These are phyloP conservation scores for Cistogaster globosa DNA, from an alignment of 2,888 invertebrate genomes.

Conservation along the genomic window DNA sequence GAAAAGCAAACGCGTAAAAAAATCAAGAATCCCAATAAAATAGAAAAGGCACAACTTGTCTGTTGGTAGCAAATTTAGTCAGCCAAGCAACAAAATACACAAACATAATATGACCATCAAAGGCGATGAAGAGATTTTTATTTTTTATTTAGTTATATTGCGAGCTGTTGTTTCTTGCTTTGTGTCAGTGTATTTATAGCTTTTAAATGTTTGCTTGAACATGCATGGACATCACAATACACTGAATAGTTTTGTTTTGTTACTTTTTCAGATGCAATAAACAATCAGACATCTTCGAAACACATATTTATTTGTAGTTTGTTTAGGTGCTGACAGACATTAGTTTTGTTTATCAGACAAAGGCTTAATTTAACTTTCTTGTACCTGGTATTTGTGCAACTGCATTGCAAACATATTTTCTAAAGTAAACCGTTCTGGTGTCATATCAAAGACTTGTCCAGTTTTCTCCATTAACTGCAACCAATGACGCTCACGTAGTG, in stretches of 20 bases:
- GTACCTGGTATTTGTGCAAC: constrained; percentile 90
- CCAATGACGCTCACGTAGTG: constrained; percentile 95
- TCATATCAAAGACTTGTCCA: constrained; percentile 91
- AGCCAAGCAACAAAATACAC: constrained; percentile 46
- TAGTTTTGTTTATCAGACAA: not conserved
- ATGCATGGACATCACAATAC: constrained; percentile 32
- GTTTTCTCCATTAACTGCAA: constrained; percentile 93
- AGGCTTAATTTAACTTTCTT: constrained; percentile 1
- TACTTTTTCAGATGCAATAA: constrained; percentile 7
- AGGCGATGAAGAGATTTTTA: constrained; percentile 17
- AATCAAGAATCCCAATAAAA: constrained; percentile 20
- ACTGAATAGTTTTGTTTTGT: constrained; percentile 48
- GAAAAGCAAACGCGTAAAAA: constrained; percentile 1
- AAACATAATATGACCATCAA: constrained; percentile 45
- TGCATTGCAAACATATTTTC: constrained; percentile 97
- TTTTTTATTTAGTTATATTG: not conserved
- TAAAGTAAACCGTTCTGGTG: constrained; percentile 93
- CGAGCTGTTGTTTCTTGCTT: constrained; percentile 36
- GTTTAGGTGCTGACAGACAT: constrained; percentile 20
- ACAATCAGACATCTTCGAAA: not conserved
- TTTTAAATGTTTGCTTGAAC: constrained; percentile 22
- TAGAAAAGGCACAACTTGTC: constrained; percentile 21
- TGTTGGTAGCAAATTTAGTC: constrained; percentile 43
- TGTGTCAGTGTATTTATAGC: constrained; percentile 12
- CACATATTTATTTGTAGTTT: constrained; percentile 4